Evolutionary conservation across 2,797 vertebrate species (phyloP).

Genomic region (Moxostoma hubbsi): DNA sequence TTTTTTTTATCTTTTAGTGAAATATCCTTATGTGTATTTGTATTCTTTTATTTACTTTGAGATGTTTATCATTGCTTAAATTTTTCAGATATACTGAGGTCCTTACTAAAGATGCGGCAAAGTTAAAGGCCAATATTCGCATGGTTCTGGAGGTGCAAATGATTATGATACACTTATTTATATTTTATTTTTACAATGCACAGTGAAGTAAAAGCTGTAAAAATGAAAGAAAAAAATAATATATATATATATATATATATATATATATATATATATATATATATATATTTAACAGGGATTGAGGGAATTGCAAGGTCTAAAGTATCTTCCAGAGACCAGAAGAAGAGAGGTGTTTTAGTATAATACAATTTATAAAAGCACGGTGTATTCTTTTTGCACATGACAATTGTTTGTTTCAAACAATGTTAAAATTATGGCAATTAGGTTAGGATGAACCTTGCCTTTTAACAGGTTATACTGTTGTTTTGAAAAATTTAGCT

Average conservation of each 20-base stretch:
- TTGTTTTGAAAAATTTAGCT: conserved; percentile 32
- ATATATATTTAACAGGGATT: conserved; percentile 76
- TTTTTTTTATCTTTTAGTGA: not conserved
- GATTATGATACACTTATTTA: not conserved
- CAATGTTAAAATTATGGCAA: conserved; percentile 14
- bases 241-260: no score
- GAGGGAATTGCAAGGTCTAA: conserved; percentile 84
- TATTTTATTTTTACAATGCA: not conserved
- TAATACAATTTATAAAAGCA: not conserved
- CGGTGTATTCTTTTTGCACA: not conserved
- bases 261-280: no score
- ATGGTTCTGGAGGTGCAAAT: conserved; percentile 86
- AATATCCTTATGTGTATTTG: not conserved
- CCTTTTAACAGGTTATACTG: conserved; percentile 56
- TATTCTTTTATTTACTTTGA: not conserved
- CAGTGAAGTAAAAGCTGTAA: not conserved
- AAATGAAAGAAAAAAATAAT: no score
- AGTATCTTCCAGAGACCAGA: conserved; percentile 71
- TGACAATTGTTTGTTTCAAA: conserved; percentile 20
- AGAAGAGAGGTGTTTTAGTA: conserved; percentile 69
- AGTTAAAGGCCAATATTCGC: conserved; percentile 90
- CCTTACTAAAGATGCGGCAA: conserved; percentile 86
- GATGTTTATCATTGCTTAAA: conserved; percentile 23
- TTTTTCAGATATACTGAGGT: conserved; percentile 81
- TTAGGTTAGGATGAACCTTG: conserved; percentile 11